phyloP scores from a whole-genome alignment of 2,797 vertebrate species.

The Sebastes wilsoni region DNA sequence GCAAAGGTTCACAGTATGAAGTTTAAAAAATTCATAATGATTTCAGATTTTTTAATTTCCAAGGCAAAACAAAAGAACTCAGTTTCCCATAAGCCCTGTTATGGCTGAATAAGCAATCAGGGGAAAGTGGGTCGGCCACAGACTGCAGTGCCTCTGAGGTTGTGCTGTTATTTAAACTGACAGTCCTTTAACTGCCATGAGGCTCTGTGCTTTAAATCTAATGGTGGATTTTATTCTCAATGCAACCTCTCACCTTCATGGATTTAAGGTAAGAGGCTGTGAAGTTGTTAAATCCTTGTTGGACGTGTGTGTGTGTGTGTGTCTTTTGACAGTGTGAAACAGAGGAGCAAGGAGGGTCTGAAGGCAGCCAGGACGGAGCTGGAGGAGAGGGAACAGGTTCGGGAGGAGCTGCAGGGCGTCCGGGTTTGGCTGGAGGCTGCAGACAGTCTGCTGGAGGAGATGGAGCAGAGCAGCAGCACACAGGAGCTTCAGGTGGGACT shows the following conservation, averaged over 20 bases:
- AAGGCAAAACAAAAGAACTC: background rate
- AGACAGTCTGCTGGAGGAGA: constrained; percentile 56
- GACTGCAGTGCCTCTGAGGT: background rate
- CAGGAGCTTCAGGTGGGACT: constrained; percentile 86
- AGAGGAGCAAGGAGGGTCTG: constrained; percentile 80
- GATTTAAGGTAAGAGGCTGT: background rate
- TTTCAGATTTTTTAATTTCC: background rate
- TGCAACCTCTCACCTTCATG: background rate
- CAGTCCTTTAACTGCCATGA: background rate
- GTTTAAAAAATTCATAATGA: background rate
- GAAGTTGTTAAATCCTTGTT: background rate
- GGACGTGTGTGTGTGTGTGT: constrained; percentile 3
- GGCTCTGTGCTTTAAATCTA: background rate
- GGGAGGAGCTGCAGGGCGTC: constrained; percentile 83
- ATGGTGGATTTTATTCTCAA: background rate
- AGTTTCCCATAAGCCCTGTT: background rate
- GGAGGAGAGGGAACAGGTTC: constrained; percentile 82
- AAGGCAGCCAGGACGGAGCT: constrained; percentile 81
- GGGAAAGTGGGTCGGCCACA: background rate
- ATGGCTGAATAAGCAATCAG: background rate
- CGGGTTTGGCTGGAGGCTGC: constrained; percentile 76
- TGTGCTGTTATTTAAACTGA: background rate
- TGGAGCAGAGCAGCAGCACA: constrained; percentile 71
- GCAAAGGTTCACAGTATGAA: too few species aligned
- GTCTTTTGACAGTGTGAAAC: constrained; percentile 73